Conservation (phyloP, 2,797 vertebrate species). For the Micropoecilia bifurca region DNA sequence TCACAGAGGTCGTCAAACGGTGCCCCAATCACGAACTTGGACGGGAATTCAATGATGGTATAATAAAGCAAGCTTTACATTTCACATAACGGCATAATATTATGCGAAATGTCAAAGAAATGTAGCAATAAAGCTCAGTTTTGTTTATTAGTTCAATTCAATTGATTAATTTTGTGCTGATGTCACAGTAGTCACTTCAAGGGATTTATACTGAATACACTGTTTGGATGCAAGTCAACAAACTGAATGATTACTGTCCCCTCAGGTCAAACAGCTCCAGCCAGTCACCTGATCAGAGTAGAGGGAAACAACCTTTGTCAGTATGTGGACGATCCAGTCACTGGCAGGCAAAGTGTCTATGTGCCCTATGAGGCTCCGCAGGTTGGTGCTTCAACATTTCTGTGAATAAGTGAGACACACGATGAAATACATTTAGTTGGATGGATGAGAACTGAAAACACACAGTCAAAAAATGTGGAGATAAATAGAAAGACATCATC, state of each 20-base stretch:
- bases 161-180: neutral
- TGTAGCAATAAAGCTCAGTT: neutral
- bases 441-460: neutral
- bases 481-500: neutral
- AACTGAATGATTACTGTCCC: neutral
- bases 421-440: neutral
- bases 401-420: neutral
- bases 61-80: neutral
- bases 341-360: conserved; percentile 93
- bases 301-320: conserved; percentile 95
- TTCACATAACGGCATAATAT: neutral
- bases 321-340: conserved; percentile 95
- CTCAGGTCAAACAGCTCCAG: conserved; percentile 92
- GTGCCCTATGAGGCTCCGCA: conserved; percentile 95
- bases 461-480: neutral
- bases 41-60: conserved; percentile 95
- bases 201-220: neutral
- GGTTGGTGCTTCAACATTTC: conserved; percentile 77
- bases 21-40: conserved; percentile 98
- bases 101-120: neutral
- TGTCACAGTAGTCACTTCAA: neutral
- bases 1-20: conserved; percentile 97
- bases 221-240: neutral
- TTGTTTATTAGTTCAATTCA: neutral
- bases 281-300: conserved; percentile 96